Evolutionary conservation across 2,113 vertebrate species (phyloP), one percentile per base, ranked within the genome.

Genomic region (Leiothrix lutea): DNA sequence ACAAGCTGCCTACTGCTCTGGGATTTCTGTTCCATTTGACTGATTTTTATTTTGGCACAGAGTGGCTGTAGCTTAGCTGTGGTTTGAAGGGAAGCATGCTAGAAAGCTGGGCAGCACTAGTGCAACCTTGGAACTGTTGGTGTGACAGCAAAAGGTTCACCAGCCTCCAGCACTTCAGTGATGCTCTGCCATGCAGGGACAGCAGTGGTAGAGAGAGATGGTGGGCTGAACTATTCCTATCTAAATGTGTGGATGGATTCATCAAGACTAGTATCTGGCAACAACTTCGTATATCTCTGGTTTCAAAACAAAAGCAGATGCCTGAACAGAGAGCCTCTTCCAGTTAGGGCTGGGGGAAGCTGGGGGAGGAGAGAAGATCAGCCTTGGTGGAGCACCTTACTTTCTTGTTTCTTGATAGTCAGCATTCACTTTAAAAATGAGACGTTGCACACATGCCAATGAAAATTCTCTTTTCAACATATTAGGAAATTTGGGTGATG

Each of bases 21-120:
- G 5, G 35, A 72, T 40, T 62, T 70, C 71, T 73, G 31, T 93
- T 97, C 85, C 14, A 1, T 95, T 94, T 74, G 74, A 80, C 56
- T 77, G 82, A 75, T 94, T 96, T 66, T 92, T 90, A 35, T 90
- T 94, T 92, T 95, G 97, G 80, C 84, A 88, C 25, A 33, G 57
- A 44, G 47, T 0, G 4, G 4, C 38, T 64, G 79, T 56, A 85
- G 54, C 81, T 93, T 62, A 13, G 78, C 67, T 44, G 8, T 5
- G 8, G 80, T 79, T 77, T 80, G 70, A 90, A 33, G 70, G n/a
- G 36, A 85, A 80, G 56, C 28, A 11, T 0, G 2, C 38, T 33
- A 29, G 66, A 47, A 86, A 28, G 51, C 53, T 69, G 90, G 23
- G 47, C 29, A 47, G 48, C 18, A 8, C 22, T 6, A 31, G 38